Conservation (phyloP, 2,888 invertebrate species). For the Allolobophora icterica region DNA sequence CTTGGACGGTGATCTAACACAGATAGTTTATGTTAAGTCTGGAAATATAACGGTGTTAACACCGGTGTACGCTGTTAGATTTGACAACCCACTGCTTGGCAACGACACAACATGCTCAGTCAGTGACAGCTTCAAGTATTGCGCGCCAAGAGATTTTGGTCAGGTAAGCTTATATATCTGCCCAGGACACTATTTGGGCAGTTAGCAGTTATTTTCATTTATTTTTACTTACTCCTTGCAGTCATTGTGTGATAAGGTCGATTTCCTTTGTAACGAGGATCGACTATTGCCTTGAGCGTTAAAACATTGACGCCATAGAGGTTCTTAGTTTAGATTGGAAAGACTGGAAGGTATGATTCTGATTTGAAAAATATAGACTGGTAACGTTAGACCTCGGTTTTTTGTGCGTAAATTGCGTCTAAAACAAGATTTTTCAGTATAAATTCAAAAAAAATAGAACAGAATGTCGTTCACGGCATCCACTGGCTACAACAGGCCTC, state of each 20-base stretch:
- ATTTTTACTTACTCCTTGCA: background rate
- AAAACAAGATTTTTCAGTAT: no score
- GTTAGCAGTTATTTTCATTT: background rate
- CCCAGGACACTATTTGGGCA: background rate
- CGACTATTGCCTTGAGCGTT: no score
- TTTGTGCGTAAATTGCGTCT: no score
- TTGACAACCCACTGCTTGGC: slow-evolving; percentile 19
- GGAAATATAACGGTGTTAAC: slow-evolving; percentile 28
- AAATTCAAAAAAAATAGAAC: no score
- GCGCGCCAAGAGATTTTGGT: slow-evolving; percentile 25
- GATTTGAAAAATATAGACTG: no score
- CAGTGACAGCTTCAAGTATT: background rate
- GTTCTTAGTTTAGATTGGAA: no score
- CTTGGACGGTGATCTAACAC: slow-evolving; percentile 39
- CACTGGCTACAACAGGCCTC: no score
- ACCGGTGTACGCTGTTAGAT: slow-evolving; percentile 31
- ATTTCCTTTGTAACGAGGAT: no score
- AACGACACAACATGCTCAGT: background rate
- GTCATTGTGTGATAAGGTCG: background rate
- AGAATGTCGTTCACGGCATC: no score
- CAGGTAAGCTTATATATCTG: slow-evolving; percentile 22
- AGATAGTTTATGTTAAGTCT: slow-evolving; percentile 34
- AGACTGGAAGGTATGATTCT: no score
- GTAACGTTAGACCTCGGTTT: no score
- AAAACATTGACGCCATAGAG: no score